Conservation (phyloP, 2,888 invertebrate species). For the Willowsia nigromaculata region DNA sequence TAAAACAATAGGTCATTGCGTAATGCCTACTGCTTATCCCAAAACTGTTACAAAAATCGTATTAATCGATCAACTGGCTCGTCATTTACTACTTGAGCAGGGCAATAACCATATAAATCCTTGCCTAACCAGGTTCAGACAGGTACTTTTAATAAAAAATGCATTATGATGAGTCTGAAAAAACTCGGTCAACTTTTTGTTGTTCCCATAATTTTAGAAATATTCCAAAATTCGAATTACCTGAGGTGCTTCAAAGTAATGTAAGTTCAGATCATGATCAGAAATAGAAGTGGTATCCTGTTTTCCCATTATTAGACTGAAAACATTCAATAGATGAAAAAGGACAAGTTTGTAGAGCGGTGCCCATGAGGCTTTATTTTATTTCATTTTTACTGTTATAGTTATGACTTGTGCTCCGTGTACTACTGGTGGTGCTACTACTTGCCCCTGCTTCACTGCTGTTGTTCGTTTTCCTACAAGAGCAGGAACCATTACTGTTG, state of each 20-base stretch:
- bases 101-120: constrained; percentile 37
- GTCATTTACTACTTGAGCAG: constrained; percentile 23
- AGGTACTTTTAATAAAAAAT: not conserved
- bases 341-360: constrained; percentile 39
- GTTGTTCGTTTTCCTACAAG: not conserved
- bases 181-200: constrained; percentile 41
- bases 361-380: constrained; percentile 39
- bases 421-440: too few species aligned
- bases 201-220: constrained; percentile 45
- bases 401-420: constrained; percentile 51
- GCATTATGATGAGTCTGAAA: constrained; percentile 26
- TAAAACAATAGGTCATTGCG: constrained; percentile 34
- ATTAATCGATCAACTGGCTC: constrained; percentile 14
- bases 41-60: not conserved
- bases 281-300: not conserved
- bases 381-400: constrained; percentile 41
- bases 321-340: not conserved
- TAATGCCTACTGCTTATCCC: not conserved
- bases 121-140: constrained; percentile 12
- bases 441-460: constrained; percentile 27
- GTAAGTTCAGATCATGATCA: constrained; percentile 20
- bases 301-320: not conserved
- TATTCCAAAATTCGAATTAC: constrained; percentile 64
- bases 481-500: not conserved
- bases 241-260: not conserved